phyloP scores from a whole-genome alignment of 2,888 invertebrate species.

The Eupithecia tripunctaria region DNA sequence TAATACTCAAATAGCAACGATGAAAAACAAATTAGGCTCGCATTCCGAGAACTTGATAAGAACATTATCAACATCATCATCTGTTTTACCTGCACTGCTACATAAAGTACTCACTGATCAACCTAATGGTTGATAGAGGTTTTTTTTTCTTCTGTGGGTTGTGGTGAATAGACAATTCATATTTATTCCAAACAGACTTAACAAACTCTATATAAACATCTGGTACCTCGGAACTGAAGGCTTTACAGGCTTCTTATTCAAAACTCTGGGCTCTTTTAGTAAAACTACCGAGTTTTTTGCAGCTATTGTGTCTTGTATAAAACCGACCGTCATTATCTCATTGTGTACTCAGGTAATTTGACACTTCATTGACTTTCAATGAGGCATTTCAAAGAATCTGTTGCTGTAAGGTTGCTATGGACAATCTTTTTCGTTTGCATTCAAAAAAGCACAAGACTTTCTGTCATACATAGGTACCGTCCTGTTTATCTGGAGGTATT shows the following conservation, averaged over 20 bases:
- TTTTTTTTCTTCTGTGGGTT: no score
- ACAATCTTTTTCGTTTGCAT: slow-evolving; percentile 5
- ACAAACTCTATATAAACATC: background rate
- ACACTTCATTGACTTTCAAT: slow-evolving; percentile 61
- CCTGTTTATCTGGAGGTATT: no score
- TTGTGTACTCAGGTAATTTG: slow-evolving; percentile 49
- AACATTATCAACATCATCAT: slow-evolving; percentile 11
- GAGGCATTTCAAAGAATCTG: slow-evolving; percentile 63
- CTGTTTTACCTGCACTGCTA: background rate
- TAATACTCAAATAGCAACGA: slow-evolving; percentile 67
- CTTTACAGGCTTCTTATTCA: background rate
- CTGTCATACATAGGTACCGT: background rate
- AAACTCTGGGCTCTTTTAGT: background rate
- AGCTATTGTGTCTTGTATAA: slow-evolving; percentile 16
- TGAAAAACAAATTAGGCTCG: slow-evolving; percentile 63
- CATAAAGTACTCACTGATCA: background rate
- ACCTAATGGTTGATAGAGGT: background rate
- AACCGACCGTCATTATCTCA: slow-evolving; percentile 28
- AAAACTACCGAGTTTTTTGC: slow-evolving; percentile 4
- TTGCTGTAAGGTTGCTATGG: slow-evolving; percentile 15
- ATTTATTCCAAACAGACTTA: background rate
- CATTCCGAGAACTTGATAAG: slow-evolving; percentile 56
- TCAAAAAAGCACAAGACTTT: background rate
- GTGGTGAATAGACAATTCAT: background rate
- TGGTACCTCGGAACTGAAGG: background rate